Evolutionary conservation across 2,113 vertebrate genomes (phyloP).

Genomic region (Sceloporus undulatus): DNA sequence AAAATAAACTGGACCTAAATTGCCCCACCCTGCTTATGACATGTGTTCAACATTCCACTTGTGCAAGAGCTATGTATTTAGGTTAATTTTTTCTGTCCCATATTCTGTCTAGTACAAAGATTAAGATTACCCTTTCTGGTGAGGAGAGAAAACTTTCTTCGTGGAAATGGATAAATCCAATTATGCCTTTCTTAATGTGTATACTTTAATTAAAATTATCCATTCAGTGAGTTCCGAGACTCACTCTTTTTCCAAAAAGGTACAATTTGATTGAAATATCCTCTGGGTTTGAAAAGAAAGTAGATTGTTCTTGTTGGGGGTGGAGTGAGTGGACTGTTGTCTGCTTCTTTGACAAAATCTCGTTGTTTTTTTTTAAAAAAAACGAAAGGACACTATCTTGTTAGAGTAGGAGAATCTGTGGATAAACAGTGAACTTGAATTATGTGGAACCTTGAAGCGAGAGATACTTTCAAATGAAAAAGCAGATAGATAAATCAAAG

Average conservation of each 20-base stretch:
- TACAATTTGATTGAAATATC: slow-evolving; percentile 97
- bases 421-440: too few species aligned
- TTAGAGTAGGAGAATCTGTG: too few species aligned
- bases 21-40: neutral
- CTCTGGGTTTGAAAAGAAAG: slow-evolving; percentile 95
- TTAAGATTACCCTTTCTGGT: neutral
- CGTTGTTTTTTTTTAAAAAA: too few species aligned
- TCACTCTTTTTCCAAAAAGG: slow-evolving; percentile 93
- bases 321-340: slow-evolving; percentile 84
- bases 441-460: slow-evolving; percentile 85
- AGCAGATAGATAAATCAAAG: neutral
- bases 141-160: neutral
- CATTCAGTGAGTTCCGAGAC: slow-evolving; percentile 34
- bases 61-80: neutral
- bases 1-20: too few species aligned
- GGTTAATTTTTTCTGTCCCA: neutral
- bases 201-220: neutral
- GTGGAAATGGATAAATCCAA: neutral
- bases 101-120: neutral
- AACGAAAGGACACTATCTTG: too few species aligned
- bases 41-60: neutral
- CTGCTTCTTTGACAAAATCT: slow-evolving; percentile 93
- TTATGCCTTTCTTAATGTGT: too few species aligned
- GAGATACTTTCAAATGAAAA: neutral
- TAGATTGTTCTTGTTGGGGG: slow-evolving; percentile 89